Evolutionary conservation across 2,888 invertebrate genomes (phyloP), one percentile per base, ranked within the genome.

Genomic region (Schrankia costaestrigalis): DNA sequence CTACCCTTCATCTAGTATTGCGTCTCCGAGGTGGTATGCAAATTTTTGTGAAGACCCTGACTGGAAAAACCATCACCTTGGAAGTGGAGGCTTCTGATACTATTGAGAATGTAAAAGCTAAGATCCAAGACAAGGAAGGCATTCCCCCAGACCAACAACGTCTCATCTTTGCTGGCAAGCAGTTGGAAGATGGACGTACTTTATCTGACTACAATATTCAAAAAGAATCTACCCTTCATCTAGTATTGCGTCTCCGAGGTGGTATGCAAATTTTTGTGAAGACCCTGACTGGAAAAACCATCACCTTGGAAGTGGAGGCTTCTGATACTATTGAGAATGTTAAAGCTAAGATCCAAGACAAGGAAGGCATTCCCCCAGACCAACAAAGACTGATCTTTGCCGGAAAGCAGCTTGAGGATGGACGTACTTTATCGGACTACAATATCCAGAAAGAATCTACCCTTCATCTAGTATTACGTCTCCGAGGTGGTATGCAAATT

Each of bases 211-310:
- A 78, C 24, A 78, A 78, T 7, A 78, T 78, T 1, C 78, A 78
- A 1, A 78, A 78, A 0, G 78, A 78, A 9, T 78, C 78, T 0
- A 78, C 78, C 0, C 69, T 78, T 0, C 78, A 78, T 5, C 15
- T 78, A 2, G 78, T 78, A 0, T 13, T 78, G 2, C 72, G 78
- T 56, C 74, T 78, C 0, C 61, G 78, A 6, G 78, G 71, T 21
- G 81, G 81, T 11, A 81, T 81, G 81, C 81, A 81, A 31, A 81
- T 81, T 0, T 81, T 81, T 13, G 81, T 82, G 0, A 78, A 78
- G 8, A 78, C 78, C 0, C 30, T 78, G 0, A 78, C 78, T 1
- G 78, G 78, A 0, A 79, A 79, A 1, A 79, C 78, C 0, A 78
- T 79, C 5, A 78, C 78, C 0, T 33, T 79, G 0, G 78, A 79